phyloP scores from a whole-genome alignment of 2,888 invertebrate genomes.

The Apodemia mormo region DNA sequence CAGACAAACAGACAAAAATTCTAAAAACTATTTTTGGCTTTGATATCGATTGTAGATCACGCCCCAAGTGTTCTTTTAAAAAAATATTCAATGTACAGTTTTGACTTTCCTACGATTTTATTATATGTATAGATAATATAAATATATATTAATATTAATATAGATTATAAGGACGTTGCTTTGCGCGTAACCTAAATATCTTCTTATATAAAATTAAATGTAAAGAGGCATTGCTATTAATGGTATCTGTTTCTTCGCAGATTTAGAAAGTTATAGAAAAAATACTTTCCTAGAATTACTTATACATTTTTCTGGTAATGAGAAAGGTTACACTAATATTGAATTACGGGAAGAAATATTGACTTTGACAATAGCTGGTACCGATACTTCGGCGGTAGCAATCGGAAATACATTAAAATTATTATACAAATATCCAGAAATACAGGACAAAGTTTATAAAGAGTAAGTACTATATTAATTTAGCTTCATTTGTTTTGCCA shows the following conservation, averaged over 20 bases:
- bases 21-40: no score
- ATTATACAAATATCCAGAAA: slow-evolving; percentile 67
- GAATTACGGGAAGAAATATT: slow-evolving; percentile 82
- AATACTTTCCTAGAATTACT: slow-evolving; percentile 81
- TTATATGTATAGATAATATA: no score
- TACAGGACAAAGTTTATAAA: slow-evolving; percentile 68
- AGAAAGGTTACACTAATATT: slow-evolving; percentile 71
- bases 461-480: slow-evolving; percentile 56
- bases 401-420: slow-evolving; percentile 67
- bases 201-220: background rate
- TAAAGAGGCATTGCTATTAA: background rate
- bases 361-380: slow-evolving; percentile 80
- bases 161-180: no score
- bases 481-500: no score
- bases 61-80: no score
- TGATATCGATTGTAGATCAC: no score
- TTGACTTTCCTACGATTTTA: no score
- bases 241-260: slow-evolving; percentile 41
- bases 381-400: slow-evolving; percentile 74
- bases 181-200: no score
- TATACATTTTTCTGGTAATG: slow-evolving; percentile 72
- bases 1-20: no score
- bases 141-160: no score
- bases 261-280: slow-evolving; percentile 55
- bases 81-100: no score